Percentiles rank a stretch among this genome's conserved stretches.
Evolutionary conservation across 2,797 vertebrate species (phyloP).

Genomic region (Phoeniculus purpureus): DNA sequence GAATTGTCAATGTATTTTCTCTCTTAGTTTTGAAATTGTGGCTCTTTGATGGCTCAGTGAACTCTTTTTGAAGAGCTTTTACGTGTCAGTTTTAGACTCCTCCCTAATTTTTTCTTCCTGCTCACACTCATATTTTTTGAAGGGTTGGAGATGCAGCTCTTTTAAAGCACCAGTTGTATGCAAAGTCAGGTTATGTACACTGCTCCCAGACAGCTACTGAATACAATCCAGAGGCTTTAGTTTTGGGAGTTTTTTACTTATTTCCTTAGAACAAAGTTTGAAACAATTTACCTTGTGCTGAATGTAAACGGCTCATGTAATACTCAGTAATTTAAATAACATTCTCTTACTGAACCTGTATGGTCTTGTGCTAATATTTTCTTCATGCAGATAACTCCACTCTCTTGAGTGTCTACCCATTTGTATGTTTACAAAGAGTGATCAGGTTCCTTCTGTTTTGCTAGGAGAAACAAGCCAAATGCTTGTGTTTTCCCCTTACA

Average conservation of each 20-base stretch:
- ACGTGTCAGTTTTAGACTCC: neutral
- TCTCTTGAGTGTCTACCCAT: neutral
- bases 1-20: neutral
- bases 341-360: constrained; percentile 21
- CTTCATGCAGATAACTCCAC: constrained; percentile 34
- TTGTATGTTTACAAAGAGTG: neutral
- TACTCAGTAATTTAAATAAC: constrained; percentile 29
- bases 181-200: neutral
- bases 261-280: neutral
- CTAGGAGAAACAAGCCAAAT: constrained; percentile 14
- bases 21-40: neutral
- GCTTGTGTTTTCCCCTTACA: constrained; percentile 13
- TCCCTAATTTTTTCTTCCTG: neutral
- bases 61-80: neutral
- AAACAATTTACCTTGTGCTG: neutral
- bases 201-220: neutral
- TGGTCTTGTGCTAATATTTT: constrained; percentile 35
- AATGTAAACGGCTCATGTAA: neutral
- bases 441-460: constrained; percentile 37
- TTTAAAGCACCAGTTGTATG: neutral
- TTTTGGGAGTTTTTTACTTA: neutral
- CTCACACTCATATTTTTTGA: neutral
- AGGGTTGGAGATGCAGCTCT: neutral
- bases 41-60: neutral
- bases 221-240: neutral